phyloP scores from a whole-genome alignment of 2,888 invertebrate genomes.

The Eumerus sabulonum region DNA sequence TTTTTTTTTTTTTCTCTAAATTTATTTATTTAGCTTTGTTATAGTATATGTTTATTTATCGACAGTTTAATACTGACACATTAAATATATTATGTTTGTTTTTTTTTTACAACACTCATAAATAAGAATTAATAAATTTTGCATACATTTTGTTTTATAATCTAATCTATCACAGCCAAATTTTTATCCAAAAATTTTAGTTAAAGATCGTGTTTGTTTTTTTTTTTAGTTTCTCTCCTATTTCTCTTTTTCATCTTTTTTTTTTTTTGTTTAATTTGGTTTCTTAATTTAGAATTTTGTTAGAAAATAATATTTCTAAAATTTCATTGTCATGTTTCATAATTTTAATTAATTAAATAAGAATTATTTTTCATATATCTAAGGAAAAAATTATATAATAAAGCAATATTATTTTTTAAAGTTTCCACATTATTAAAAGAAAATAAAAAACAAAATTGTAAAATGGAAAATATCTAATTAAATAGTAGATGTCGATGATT shows the following conservation, averaged over 20 bases:
- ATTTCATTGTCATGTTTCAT: conserved; percentile 67
- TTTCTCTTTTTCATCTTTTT: conserved; percentile 26
- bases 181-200: conserved; percentile 77
- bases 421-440: conserved; percentile 49
- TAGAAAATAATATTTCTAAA: conserved; percentile 53
- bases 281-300: conserved; percentile 78
- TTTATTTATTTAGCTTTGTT: conserved; percentile 10
- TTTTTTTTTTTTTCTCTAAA: conserved; percentile 37
- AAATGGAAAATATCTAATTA: conserved; percentile 22
- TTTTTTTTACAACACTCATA: conserved; percentile 67
- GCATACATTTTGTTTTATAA: conserved; percentile 68
- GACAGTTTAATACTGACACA: conserved; percentile 70
- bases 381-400: conserved; percentile 41
- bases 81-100: conserved; percentile 67
- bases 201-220: conserved; percentile 70
- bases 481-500: conserved; percentile 37
- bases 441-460: conserved; percentile 12
- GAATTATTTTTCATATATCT: conserved; percentile 43
- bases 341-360: conserved; percentile 31
- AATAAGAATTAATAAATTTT: conserved; percentile 70
- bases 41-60: conserved; percentile 29
- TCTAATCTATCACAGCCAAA: conserved; percentile 79
- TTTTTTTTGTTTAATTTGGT: conserved; percentile 66
- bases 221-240: conserved; percentile 41
- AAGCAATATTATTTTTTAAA: conserved; percentile 48